Evolutionary conservation across 2,113 vertebrate species (phyloP).

Genomic region (Toxostoma redivivum): DNA sequence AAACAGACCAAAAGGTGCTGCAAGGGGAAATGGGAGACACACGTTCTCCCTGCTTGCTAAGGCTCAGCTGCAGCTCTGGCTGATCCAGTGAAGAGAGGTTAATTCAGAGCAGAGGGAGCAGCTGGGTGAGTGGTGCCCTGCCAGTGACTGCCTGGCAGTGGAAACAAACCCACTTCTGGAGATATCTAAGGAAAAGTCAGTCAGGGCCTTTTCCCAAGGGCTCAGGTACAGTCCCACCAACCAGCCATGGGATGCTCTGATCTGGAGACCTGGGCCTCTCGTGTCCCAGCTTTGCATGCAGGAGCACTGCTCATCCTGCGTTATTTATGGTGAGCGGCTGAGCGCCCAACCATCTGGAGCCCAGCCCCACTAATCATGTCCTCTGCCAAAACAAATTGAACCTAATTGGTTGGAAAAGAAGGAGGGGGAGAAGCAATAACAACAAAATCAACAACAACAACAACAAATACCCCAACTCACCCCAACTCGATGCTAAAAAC

Average conservation of each 20-base stretch:
- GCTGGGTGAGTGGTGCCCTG: not conserved
- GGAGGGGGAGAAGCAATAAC: conserved; percentile 15
- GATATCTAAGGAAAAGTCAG: not conserved
- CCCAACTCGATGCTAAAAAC: conserved; percentile 4
- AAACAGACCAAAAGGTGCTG: not conserved
- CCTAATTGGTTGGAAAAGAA: conserved; percentile 52
- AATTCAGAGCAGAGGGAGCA: not conserved
- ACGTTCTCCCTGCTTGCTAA: not conserved
- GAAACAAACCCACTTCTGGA: not conserved
- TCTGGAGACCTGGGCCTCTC: accelerated
- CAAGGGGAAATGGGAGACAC: not conserved
- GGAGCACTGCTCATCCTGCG: not conserved
- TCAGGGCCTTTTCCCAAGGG: not conserved
- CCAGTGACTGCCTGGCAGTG: not conserved
- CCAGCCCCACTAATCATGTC: conserved; percentile 49
- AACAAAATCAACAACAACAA: conserved; percentile 20
- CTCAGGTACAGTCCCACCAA: not conserved
- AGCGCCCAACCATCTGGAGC: conserved; percentile 58
- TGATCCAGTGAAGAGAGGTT: not conserved
- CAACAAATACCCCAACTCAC: conserved; percentile 36
- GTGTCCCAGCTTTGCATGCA: not conserved
- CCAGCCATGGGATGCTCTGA: not conserved
- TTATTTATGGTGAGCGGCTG: conserved; percentile 29
- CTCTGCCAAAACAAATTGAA: conserved; percentile 58
- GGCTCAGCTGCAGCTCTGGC: not conserved